Evolutionary conservation across 1,140 invertebrate genomes (phyloP), one percentile per base, ranked within the genome.

Genomic region (Tribolium madens): DNA sequence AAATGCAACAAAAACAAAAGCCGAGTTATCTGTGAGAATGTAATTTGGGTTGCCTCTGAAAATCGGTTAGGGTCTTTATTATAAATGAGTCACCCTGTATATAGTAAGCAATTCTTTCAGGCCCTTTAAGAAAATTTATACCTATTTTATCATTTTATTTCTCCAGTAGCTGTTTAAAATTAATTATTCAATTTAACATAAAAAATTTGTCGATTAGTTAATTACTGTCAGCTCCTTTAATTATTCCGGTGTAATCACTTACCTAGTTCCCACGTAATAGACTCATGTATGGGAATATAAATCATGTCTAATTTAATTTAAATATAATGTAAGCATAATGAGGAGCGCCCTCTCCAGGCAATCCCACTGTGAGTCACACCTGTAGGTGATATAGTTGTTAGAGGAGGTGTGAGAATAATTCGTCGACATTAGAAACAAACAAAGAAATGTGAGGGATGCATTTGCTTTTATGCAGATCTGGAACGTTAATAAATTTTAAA

Each of bases 261-360:
- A 71, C 36, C 31, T 26, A 71, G 21, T 71, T 71, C 68, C 70
- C 75, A 76, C 76, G 77, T 53, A 69, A 69, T 15, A 18, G 52
- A 17, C 10, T 73, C n/a, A 48, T 73, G 26, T 48, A 46, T 73
- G 46, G 17, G 75, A 73, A 73, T 80, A 82, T 82, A 82, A 81
- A 81, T 81, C 80, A 81, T 70, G 76, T 79, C 81, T 81, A 79
- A 82, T 81, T 82, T 78, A 82, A 82, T 82, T 82, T 82, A 81
- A 82, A 82, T 82, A 82, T 81, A 82, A 82, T 82, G 81, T 79
- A 78, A 82, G 81, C 76, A 82, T 81, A 82, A 82, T 82, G 80
- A 82, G 78, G 76, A 76, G 76, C 80, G 80, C 80, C 81, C 81
- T 81, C 79, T 79, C 73, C 73, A 71, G 79, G 76, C 81, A 77